phyloP scores from a whole-genome alignment of 2,888 invertebrate species.

The Vesta saturnalis region DNA sequence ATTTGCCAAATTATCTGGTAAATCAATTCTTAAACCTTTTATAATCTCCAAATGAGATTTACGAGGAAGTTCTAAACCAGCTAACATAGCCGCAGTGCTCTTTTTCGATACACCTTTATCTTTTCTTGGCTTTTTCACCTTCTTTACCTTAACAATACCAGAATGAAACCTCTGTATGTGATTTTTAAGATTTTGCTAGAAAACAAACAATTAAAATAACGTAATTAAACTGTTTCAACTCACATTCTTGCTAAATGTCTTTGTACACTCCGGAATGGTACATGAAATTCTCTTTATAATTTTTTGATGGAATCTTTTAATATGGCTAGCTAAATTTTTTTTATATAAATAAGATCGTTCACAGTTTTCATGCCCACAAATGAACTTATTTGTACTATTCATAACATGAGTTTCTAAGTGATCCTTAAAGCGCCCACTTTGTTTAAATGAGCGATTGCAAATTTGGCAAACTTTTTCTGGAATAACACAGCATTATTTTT shows the following conservation, averaged over 20 bases:
- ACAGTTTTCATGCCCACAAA: slow-evolving; percentile 50
- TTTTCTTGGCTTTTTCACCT: slow-evolving; percentile 45
- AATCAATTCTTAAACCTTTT: slow-evolving; percentile 5
- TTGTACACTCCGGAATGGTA: slow-evolving; percentile 44
- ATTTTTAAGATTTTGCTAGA: slow-evolving; percentile 46
- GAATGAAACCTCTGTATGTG: slow-evolving; percentile 46
- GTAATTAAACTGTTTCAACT: not conserved
- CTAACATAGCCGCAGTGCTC: slow-evolving; percentile 14
- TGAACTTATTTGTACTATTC: slow-evolving; percentile 36
- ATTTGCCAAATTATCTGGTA: not conserved
- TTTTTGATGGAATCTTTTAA: slow-evolving; percentile 45
- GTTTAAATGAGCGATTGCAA: slow-evolving; percentile 38
- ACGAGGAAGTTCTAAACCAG: slow-evolving; percentile 15
- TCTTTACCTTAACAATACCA: slow-evolving; percentile 32
- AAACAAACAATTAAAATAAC: slow-evolving; percentile 18
- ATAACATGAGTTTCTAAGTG: slow-evolving; percentile 46
- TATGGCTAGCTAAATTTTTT: slow-evolving; percentile 50
- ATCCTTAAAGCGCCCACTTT: slow-evolving; percentile 40
- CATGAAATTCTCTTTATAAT: slow-evolving; percentile 40
- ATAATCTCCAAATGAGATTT: not conserved
- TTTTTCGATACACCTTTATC: slow-evolving; percentile 47
- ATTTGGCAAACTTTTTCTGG: not conserved
- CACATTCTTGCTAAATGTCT: slow-evolving; percentile 37
- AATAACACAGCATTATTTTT: not conserved
- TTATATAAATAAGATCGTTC: slow-evolving; percentile 48